phyloP scores from a whole-genome alignment of 2,888 invertebrate genomes.

The Nephrotoma appendiculata region DNA sequence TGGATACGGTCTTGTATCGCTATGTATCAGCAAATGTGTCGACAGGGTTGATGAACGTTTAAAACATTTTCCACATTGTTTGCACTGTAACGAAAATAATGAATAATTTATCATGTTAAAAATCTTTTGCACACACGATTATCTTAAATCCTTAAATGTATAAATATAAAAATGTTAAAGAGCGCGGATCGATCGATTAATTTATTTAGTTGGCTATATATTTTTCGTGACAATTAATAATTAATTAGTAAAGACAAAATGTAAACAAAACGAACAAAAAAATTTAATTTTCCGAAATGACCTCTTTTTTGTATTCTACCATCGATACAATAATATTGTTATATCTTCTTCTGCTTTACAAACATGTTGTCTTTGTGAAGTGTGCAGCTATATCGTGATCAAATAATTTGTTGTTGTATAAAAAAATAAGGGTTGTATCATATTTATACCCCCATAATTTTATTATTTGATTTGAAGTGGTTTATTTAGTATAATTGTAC shows the following conservation, averaged over 20 bases:
- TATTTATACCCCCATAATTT: background rate
- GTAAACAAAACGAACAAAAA: background rate
- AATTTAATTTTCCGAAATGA: background rate
- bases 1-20: constrained; percentile 95
- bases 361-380: background rate
- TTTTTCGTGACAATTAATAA: constrained; percentile 5
- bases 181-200: background rate
- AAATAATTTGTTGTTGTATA: background rate
- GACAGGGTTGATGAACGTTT: constrained; percentile 92
- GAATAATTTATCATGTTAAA: constrained; percentile 1
- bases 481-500: background rate
- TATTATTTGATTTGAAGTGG: background rate
- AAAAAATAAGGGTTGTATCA: background rate
- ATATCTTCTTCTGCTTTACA: background rate
- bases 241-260: background rate
- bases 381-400: background rate
- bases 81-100: constrained; percentile 41
- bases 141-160: background rate
- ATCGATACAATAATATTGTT: background rate
- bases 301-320: background rate
- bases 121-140: background rate
- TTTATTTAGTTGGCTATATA: background rate
- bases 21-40: constrained; percentile 94
- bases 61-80: constrained; percentile 95
- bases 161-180: background rate